These are phyloP conservation scores for Pipra filicauda DNA, from an alignment of 2,113 vertebrate genomes.

Conservation along the genomic window DNA sequence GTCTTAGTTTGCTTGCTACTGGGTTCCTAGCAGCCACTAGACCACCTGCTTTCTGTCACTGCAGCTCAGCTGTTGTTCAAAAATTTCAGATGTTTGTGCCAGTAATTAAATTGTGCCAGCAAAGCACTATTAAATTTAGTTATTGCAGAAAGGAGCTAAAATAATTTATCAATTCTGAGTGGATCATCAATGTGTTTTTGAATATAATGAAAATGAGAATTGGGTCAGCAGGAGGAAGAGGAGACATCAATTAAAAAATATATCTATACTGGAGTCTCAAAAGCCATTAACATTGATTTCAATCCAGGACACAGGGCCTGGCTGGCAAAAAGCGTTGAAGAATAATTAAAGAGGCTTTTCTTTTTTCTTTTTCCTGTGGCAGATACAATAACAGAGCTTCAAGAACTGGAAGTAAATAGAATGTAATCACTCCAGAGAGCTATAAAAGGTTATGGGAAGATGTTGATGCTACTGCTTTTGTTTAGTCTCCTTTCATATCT, in stretches of 20 bases:
- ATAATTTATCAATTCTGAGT: slow-evolving; percentile 58
- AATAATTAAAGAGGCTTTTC: background rate
- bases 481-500: background rate
- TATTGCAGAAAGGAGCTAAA: slow-evolving; percentile 68
- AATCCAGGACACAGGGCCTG: slow-evolving; percentile 17
- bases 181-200: slow-evolving; percentile 37
- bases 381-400: background rate
- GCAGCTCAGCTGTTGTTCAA: slow-evolving; percentile 32
- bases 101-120: slow-evolving; percentile 58
- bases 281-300: slow-evolving; percentile 64
- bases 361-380: background rate
- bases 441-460: background rate
- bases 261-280: slow-evolving; percentile 39
- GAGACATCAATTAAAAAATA: slow-evolving; percentile 66
- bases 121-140: slow-evolving; percentile 58
- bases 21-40: background rate
- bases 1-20: background rate
- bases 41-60: slow-evolving; percentile 34
- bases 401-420: slow-evolving; percentile 5
- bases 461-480: background rate
- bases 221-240: slow-evolving; percentile 31
- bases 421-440: background rate
- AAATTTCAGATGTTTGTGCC: slow-evolving; percentile 49
- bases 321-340: slow-evolving; percentile 2
- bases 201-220: slow-evolving; percentile 61